Evolutionary conservation across 2,113 vertebrate genomes (phyloP).

Genomic region (Pterocles gutturalis): DNA sequence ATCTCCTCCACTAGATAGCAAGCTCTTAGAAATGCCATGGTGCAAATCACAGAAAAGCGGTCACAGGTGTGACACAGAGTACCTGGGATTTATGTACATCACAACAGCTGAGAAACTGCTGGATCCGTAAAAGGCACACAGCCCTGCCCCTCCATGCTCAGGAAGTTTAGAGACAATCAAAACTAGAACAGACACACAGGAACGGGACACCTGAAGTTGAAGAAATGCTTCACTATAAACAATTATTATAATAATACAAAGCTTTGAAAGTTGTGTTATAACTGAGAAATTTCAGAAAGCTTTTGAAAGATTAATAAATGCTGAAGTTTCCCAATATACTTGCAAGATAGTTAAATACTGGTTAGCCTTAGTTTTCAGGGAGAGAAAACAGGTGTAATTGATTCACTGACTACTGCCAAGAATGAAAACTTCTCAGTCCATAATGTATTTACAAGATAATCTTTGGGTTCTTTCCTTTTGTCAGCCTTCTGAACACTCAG

Average conservation of each 20-base stretch:
- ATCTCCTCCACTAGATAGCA: background rate
- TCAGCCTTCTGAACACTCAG: background rate
- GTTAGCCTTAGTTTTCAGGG: background rate
- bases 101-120: background rate
- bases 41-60: background rate
- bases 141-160: background rate
- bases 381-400: background rate
- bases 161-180: background rate
- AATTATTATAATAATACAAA: background rate
- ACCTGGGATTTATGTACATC: background rate
- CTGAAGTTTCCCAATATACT: background rate
- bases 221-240: background rate
- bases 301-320: background rate
- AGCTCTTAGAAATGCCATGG: background rate
- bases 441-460: background rate
- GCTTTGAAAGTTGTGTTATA: background rate
- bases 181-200: background rate
- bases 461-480: background rate
- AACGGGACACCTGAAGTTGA: background rate
- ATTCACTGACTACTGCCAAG: background rate
- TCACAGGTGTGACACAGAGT: background rate
- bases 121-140: background rate
- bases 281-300: background rate
- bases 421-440: background rate
- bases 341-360: background rate